Percentiles rank a stretch among this genome's conserved stretches.
These are phyloP conservation scores for rat (Rattus norvegicus) DNA, from an alignment of 2,113 vertebrate genomes.

Conservation along the genomic window GRCr8 NC_086029.1:24869001-24869500, in stretches of 20 bases:
- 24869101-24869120: not conserved
- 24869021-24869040: not conserved
- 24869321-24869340: not conserved
- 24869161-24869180: not conserved
- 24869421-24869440: not conserved
- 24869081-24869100: not conserved
- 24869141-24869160: not conserved
- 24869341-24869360: slow-evolving; percentile 3
- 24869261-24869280: not conserved
- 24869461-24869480: not conserved
- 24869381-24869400: not conserved
- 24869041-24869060: not conserved
- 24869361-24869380: not conserved
- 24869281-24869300: not conserved
- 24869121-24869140: not conserved
- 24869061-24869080: not conserved
- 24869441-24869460: not conserved
- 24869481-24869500: too few relatives aligned
- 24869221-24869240: not conserved
- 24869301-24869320: not conserved
- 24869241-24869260: not conserved
- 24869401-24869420: not conserved
- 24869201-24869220: not conserved
- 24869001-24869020: not conserved
- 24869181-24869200: not conserved